phyloP scores from a whole-genome alignment of 2,888 invertebrate species.

The Drosophila hamatofila region DNA sequence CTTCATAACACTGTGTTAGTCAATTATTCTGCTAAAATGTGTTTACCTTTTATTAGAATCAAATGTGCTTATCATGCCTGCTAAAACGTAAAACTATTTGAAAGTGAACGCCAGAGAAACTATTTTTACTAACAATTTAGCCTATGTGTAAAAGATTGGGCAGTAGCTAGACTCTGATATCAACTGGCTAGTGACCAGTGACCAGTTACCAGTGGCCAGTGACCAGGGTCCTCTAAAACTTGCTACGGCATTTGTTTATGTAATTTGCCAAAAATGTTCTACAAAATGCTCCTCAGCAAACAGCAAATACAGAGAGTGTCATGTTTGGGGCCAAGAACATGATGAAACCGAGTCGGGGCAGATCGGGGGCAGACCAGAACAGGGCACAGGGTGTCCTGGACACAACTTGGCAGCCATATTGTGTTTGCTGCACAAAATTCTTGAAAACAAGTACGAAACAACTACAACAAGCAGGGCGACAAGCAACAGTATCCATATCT shows the following conservation, averaged over 20 bases:
- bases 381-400: conserved; percentile 6
- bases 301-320: conserved; percentile 43
- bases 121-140: conserved; percentile 10
- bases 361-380: conserved; percentile 4
- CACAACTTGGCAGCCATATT: conserved; percentile 58
- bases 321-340: conserved; percentile 54
- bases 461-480: conserved; percentile 26
- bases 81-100: conserved; percentile 6
- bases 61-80: conserved; percentile 1
- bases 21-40: conserved; percentile 3
- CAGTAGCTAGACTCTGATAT: conserved; percentile 7
- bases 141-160: conserved; percentile 1
- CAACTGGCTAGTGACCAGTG: conserved; percentile 28
- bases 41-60: background rate
- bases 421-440: conserved; percentile 44
- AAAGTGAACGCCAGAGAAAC: conserved; percentile 7
- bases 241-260: conserved; percentile 66
- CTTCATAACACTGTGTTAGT: background rate
- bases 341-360: conserved; percentile 17
- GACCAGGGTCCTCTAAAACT: conserved; percentile 28
- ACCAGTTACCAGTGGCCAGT: conserved; percentile 17
- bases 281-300: conserved; percentile 63
- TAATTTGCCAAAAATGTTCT: conserved; percentile 74
- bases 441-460: conserved; percentile 31
- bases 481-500: conserved; percentile 53